Evolutionary conservation across 2,113 vertebrate species (phyloP), one percentile per base, ranked within the genome.

Genomic region (Tapirus terrestris): DNA sequence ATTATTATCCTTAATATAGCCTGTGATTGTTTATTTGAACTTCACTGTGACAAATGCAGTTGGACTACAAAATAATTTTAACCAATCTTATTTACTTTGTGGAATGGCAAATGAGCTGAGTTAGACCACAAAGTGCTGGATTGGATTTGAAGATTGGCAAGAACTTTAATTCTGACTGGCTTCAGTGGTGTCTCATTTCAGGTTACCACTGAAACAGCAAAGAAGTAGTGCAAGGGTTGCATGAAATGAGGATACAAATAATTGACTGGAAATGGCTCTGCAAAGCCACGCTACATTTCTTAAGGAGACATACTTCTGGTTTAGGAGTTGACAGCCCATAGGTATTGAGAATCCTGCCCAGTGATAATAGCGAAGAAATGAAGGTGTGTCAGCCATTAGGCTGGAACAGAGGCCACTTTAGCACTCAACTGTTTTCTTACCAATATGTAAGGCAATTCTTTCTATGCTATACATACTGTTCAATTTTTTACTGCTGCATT

Each of bases 121-220:
- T 36, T 67, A 72, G n/a, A 48, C 72, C 87, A 70, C 77, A 72
- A 4, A 89, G 16, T 36, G 60, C 51, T 33, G 51, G 53, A 18
- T 0, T 73, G 81, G 60, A 60, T 83, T 45, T 45, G 65, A 51
- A 95, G 45, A 65, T 5, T 43, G 58, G 58, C 29, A 68, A 20
- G 70, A 60, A 84, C 58, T 45, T 39, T 43, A 68, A 48, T 84
- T 95, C 67, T 80, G n/a, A 56, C 76, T 27, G 83, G 8, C 72
- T 61, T 94, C 48, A 17, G 13, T 43, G 51, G 72, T 23, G 48
- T 82, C 76, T 92, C 67, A 70, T 86, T 94, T 92, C 48, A 89
- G 73, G 58, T 92, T 43, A 82, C 80, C 56, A 70, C 73, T 63
- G 77, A 89, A 61, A n/a, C 23, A 92, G 72, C 73, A 88, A 93